Evolutionary conservation across 2,113 vertebrate genomes (phyloP).

Genomic region (Syngnathus floridae): DNA sequence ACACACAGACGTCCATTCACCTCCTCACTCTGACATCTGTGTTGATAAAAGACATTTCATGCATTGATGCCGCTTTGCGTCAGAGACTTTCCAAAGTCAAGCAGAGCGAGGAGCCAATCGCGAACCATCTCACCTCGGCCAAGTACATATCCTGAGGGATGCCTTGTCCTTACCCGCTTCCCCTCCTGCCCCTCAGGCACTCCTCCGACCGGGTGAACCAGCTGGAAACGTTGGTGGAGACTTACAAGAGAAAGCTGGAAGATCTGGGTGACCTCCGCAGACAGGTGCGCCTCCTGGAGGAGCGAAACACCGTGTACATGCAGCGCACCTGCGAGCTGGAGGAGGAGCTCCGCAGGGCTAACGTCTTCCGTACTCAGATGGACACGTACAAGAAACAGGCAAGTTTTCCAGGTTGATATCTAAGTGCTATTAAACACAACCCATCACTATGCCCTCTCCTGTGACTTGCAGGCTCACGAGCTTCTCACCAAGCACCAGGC

Average conservation of each 20-base stretch:
- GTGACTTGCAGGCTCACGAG: constrained; percentile 74
- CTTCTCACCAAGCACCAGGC: constrained; percentile 75
- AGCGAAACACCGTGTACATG: constrained; percentile 81
- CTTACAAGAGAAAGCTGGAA: constrained; percentile 82
- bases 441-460: constrained; percentile 20
- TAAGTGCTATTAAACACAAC: constrained; percentile 31
- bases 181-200: constrained; percentile 65
- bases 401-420: constrained; percentile 21
- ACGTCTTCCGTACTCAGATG: constrained; percentile 74
- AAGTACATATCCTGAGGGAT: not conserved
- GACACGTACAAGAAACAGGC: constrained; percentile 82
- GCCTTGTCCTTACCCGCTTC: not conserved
- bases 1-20: constrained; percentile 50
- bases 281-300: constrained; percentile 87
- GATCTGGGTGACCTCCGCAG: constrained; percentile 83
- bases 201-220: constrained; percentile 82
- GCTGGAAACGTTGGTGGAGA: constrained; percentile 80
- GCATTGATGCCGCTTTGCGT: constrained; percentile 29
- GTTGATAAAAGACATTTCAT: constrained; percentile 37
- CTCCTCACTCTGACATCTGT: constrained; percentile 50
- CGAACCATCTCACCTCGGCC: not conserved
- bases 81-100: constrained; percentile 23
- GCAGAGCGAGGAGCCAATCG: constrained; percentile 6
- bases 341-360: constrained; percentile 79
- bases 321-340: constrained; percentile 89